Conservation (phyloP, 2,888 invertebrate genomes). For the Teleiodes luculella region DNA sequence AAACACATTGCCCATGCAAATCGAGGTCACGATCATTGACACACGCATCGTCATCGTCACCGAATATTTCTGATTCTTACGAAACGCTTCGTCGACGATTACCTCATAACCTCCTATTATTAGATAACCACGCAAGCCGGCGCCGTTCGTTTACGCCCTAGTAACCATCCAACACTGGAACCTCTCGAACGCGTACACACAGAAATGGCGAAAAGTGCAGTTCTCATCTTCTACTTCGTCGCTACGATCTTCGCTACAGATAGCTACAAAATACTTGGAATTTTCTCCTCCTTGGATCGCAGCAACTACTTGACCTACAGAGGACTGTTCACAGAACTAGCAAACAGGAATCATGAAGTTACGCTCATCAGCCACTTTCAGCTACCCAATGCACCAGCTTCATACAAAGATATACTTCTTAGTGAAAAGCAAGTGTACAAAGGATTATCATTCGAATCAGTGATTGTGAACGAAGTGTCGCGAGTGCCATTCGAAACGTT, state of each 20-base stretch:
- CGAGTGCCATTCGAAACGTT: slow-evolving; percentile 70
- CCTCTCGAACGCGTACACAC: slow-evolving; percentile 57
- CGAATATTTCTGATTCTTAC: slow-evolving; percentile 68
- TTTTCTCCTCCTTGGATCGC: slow-evolving; percentile 73
- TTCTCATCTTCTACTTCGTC: slow-evolving; percentile 47
- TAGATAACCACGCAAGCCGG: slow-evolving; percentile 61
- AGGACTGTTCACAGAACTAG: slow-evolving; percentile 68
- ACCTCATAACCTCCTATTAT: slow-evolving; percentile 75
- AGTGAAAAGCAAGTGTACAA: slow-evolving; percentile 50
- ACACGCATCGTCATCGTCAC: slow-evolving; percentile 49
- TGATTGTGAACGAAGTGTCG: slow-evolving; percentile 67
- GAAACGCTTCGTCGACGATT: slow-evolving; percentile 66
- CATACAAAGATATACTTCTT: slow-evolving; percentile 76
- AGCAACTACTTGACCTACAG: slow-evolving; percentile 75
- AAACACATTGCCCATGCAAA: slow-evolving; percentile 42
- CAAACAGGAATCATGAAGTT: slow-evolving; percentile 73
- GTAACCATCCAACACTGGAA: slow-evolving; percentile 57
- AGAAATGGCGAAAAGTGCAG: slow-evolving; percentile 51
- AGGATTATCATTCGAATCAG: slow-evolving; percentile 69
- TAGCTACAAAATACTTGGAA: slow-evolving; percentile 71
- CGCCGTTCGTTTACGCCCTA: slow-evolving; percentile 61
- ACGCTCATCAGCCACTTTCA: slow-evolving; percentile 75
- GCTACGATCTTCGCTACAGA: slow-evolving; percentile 47
- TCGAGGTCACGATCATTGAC: slow-evolving; percentile 66
- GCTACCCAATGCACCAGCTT: slow-evolving; percentile 61